Conservation (phyloP, 2,888 invertebrate genomes). For the Xylota sylvarum region DNA sequence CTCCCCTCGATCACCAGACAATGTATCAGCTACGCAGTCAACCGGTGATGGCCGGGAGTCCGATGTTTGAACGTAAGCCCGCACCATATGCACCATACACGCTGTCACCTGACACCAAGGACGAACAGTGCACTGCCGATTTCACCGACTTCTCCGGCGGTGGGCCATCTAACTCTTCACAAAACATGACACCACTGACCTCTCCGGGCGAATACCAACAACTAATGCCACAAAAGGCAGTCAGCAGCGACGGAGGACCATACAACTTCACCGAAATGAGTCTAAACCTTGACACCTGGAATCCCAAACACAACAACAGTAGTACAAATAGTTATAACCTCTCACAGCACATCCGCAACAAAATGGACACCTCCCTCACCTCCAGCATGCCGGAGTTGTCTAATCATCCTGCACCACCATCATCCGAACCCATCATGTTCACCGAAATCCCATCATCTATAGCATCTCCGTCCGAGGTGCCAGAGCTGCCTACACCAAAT, state of each 20-base stretch:
- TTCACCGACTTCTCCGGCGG: slow-evolving; percentile 83
- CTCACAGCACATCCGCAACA: slow-evolving; percentile 81
- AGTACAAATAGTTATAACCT: slow-evolving; percentile 82
- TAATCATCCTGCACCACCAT: slow-evolving; percentile 76
- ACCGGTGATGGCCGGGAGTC: slow-evolving; percentile 86
- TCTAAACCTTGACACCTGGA: slow-evolving; percentile 86
- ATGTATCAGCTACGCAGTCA: slow-evolving; percentile 86
- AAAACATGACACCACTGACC: slow-evolving; percentile 83
- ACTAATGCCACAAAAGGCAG: slow-evolving; percentile 82
- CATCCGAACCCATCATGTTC: slow-evolving; percentile 74
- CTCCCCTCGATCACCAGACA: slow-evolving; percentile 84
- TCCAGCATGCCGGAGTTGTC: slow-evolving; percentile 88
- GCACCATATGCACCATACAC: slow-evolving; percentile 85
- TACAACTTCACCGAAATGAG: slow-evolving; percentile 87
- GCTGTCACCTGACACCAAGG: slow-evolving; percentile 86
- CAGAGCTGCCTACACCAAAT: slow-evolving; percentile 85
- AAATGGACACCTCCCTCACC: slow-evolving; percentile 83
- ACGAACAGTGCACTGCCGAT: slow-evolving; percentile 79
- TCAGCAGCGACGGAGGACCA: slow-evolving; percentile 85
- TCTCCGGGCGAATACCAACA: slow-evolving; percentile 83
- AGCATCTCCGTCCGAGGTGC: slow-evolving; percentile 80
- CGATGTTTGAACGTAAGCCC: slow-evolving; percentile 78
- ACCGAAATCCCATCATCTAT: slow-evolving; percentile 76
- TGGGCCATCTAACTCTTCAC: slow-evolving; percentile 81
- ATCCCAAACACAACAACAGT: slow-evolving; percentile 83